phyloP scores from a whole-genome alignment of 53 echinoderm and acorn worm genomes.

The Zoroaster sp. region DNA sequence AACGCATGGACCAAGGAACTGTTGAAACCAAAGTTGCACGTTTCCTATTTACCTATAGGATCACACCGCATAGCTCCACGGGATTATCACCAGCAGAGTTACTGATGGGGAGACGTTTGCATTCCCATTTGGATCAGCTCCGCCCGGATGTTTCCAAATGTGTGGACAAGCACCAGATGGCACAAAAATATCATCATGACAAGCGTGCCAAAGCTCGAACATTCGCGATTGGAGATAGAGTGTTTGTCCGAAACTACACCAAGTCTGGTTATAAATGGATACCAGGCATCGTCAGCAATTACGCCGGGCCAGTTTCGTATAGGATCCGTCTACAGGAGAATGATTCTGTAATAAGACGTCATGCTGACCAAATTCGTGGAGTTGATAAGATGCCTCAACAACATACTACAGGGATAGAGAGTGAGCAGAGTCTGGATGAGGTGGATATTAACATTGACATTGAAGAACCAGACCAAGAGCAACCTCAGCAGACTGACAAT shows the following conservation, averaged over 20 bases:
- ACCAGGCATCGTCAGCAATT: slow-evolving; percentile 11
- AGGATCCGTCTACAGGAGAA: slow-evolving; percentile 1
- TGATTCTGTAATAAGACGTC: background rate
- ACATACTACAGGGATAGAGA: too few species aligned
- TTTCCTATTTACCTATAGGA: slow-evolving; percentile 28
- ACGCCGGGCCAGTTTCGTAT: slow-evolving; percentile 38
- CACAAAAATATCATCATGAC: slow-evolving; percentile 43
- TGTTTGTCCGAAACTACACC: slow-evolving; percentile 51
- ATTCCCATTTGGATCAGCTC: slow-evolving; percentile 32
- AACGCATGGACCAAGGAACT: slow-evolving; percentile 7
- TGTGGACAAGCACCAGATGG: background rate
- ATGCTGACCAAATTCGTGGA: slow-evolving; percentile 13
- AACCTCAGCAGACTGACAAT: background rate
- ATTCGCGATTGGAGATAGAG: slow-evolving; percentile 32
- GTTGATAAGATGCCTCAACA: background rate
- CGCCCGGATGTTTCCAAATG: background rate
- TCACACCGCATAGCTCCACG: slow-evolving; percentile 30
- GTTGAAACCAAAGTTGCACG: slow-evolving; percentile 32
- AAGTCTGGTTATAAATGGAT: slow-evolving; percentile 26
- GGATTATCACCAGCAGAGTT: slow-evolving; percentile 9
- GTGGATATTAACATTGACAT: background rate
- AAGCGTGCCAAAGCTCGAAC: slow-evolving; percentile 3
- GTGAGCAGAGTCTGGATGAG: background rate
- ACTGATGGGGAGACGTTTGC: slow-evolving; percentile 7
- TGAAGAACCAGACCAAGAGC: background rate